Evolutionary conservation across 2,113 vertebrate genomes (phyloP).

Genomic region (Narcine bancroftii): DNA sequence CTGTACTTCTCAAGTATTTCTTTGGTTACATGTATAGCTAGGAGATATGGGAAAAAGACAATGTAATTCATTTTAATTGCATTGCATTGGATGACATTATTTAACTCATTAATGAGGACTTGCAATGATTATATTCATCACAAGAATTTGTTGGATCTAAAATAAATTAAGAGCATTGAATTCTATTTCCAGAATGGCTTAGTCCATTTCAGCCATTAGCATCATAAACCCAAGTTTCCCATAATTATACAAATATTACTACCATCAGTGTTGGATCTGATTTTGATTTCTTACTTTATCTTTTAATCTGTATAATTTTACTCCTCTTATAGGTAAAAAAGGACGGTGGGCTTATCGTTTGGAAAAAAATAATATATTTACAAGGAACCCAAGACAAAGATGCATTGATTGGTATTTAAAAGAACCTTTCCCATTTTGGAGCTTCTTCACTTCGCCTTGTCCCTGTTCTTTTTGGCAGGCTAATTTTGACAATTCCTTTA

Average conservation of each 20-base stretch:
- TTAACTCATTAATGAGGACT: background rate
- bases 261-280: background rate
- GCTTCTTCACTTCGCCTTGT: background rate
- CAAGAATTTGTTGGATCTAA: background rate
- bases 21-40: too few species aligned
- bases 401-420: slow-evolving; percentile 12
- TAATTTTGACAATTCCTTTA: slow-evolving; percentile 14
- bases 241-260: background rate
- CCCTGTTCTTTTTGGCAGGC: slow-evolving; percentile 28
- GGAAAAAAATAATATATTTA: background rate
- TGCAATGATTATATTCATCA: background rate
- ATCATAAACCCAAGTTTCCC: background rate
- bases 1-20: too few species aligned
- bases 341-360: slow-evolving; percentile 21
- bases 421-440: background rate
- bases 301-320: background rate
- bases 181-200: background rate
- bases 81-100: too few species aligned
- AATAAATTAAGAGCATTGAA: background rate
- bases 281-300: background rate
- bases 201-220: background rate
- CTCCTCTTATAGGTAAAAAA: background rate
- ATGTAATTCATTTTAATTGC: too few species aligned
- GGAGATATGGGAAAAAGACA: too few species aligned
- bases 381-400: slow-evolving; percentile 30